A percentile compares a stretch with the other conserved stretches of the same genome.
Conservation (phyloP, 1,140 invertebrate genomes). For the Drosophila varians region DNA sequence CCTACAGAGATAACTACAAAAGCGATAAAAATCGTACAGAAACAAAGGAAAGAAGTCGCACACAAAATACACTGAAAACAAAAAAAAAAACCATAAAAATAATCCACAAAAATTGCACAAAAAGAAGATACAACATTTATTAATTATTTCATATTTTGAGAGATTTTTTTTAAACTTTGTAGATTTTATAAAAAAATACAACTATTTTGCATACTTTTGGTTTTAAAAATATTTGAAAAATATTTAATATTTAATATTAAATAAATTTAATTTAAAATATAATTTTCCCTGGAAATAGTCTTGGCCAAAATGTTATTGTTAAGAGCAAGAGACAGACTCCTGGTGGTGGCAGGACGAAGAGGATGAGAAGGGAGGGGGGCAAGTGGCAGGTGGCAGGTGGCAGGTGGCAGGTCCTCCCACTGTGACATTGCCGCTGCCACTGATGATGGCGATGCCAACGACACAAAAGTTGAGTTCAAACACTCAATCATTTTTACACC, state of each 20-base stretch:
- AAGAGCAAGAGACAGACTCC: neutral
- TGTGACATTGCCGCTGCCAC: slow-evolving; percentile 9
- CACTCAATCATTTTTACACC: slow-evolving; percentile 78
- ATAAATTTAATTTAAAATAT: neutral
- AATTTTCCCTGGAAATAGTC: neutral
- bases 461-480: slow-evolving; percentile 71
- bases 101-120: too few species aligned
- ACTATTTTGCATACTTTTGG: too few species aligned
- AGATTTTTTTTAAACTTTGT: too few species aligned
- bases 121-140: slow-evolving; percentile 1
- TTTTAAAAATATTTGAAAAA: neutral
- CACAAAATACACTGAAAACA: slow-evolving; percentile 13
- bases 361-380: neutral
- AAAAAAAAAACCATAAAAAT: neutral
- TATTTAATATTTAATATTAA: neutral
- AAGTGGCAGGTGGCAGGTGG: neutral
- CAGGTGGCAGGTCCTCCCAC: slow-evolving; percentile 10
- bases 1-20: slow-evolving; percentile 23
- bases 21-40: slow-evolving; percentile 6
- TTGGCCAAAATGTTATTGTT: neutral
- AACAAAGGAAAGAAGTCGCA: slow-evolving; percentile 8
- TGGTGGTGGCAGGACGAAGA: neutral
- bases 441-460: slow-evolving; percentile 18
- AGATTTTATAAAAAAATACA: too few species aligned
- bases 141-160: too few species aligned